Evolutionary conservation across 2,888 invertebrate genomes (phyloP), one percentile per base, ranked within the genome.

Genomic region (Digitonthophagus gazella): DNA sequence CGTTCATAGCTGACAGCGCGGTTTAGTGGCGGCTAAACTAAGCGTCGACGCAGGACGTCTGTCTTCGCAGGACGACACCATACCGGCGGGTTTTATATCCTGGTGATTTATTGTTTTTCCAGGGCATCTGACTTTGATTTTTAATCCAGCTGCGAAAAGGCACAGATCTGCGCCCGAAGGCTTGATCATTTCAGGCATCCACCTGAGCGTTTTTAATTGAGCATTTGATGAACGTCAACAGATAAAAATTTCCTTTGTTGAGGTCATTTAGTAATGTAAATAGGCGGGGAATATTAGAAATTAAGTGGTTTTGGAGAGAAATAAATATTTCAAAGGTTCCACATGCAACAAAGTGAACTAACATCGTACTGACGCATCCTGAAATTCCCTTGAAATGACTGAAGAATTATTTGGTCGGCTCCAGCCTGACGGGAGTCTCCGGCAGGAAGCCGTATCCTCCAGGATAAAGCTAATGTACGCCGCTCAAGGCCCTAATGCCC

Each of bases 401-500:
- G 72, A 76, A 73, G 74, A 76, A 75, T 72, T 74, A 73, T 71
- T 71, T 76, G 74, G 74, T 68, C 75, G 69, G 71, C 75, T 72
- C 67, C 71, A 74, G 71, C 70, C 58, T 58, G 58, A 71, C 73
- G 72, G 74, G 73, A 74, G 75, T 75, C 74, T 76, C 75, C 74
- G 74, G 73, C 73, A 73, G 73, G 74, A 77, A 75, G 72, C 75
- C 76, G 76, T 75, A 76, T 76, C 74, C 76, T 72, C 68, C 66
- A 69, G 75, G 76, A 77, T 76, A 75, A 76, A 76, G 74, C 75
- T 76, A 76, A 76, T 76, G 77, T 75, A 74, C 75, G 75, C 73
- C 70, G 71, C 71, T 71, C 73, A 73, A 69, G 71, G 69, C 70
- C 72, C 69, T 70, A 71, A 70, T 71, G 73, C 72, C 69, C 74